A percentile compares a stretch with the other conserved stretches of the same genome.
These are phyloP conservation scores for Fratercula arctica DNA, from an alignment of 2,797 vertebrate species.

Conservation along the genomic window DNA sequence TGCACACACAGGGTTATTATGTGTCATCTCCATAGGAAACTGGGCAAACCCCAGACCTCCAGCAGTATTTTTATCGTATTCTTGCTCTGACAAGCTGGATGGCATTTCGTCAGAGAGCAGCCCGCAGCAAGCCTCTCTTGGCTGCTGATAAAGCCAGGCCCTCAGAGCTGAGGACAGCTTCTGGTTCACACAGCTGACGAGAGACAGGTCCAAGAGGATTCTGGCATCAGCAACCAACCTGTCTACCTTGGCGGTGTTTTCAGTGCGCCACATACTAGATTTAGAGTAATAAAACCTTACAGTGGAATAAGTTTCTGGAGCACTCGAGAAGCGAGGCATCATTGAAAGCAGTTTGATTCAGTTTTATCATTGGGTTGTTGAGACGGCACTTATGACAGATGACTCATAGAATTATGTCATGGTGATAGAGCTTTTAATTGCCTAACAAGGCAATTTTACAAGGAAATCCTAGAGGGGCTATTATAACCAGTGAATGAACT, in stretches of 20 bases:
- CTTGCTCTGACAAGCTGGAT: background rate
- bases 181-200: background rate
- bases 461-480: background rate
- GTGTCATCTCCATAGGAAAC: background rate
- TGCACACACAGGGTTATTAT: background rate
- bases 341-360: background rate
- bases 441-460: background rate
- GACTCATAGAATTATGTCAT: background rate
- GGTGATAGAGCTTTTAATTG: constrained; percentile 21
- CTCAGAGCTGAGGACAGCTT: background rate
- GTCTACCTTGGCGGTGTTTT: background rate
- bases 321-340: background rate
- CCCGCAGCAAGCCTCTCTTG: background rate
- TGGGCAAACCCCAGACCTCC: background rate
- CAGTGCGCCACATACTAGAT: background rate
- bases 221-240: background rate
- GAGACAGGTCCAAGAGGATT: background rate
- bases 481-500: background rate
- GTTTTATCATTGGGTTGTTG: background rate
- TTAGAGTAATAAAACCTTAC: background rate
- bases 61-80: background rate
- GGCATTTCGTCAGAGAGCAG: background rate
- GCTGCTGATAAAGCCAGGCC: background rate
- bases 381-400: background rate
- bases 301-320: background rate